These are phyloP conservation scores for Oreotragus oreotragus DNA, from an alignment of 2,113 vertebrate genomes.

Conservation along the genomic window DNA sequence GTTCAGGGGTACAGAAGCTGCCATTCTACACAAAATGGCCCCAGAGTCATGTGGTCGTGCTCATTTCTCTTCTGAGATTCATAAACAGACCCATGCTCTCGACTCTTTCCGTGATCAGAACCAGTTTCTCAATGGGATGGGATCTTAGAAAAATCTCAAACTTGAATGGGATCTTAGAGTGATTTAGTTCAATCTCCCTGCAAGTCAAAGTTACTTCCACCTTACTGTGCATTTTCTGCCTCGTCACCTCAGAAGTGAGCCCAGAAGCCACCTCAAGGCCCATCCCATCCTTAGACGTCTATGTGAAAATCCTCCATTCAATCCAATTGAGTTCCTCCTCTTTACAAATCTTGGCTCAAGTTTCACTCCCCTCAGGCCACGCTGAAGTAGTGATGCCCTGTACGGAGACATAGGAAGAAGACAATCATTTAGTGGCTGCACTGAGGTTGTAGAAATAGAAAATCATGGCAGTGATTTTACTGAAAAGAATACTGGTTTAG, in stretches of 20 bases:
- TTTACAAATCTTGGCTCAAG: not conserved
- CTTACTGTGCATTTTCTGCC: fast-evolving
- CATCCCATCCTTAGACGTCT: not conserved
- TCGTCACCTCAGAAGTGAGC: not conserved
- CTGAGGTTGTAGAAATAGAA: not conserved
- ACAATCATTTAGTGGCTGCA: not conserved
- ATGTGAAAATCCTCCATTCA: not conserved
- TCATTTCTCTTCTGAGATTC: not conserved
- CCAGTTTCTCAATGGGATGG: not conserved
- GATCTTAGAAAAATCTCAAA: not conserved
- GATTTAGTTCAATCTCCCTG: not conserved
- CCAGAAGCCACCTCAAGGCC: not conserved
- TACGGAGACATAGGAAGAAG: not conserved
- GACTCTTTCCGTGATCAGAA: not conserved
- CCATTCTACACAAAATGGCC: no score
- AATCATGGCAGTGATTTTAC: not conserved
- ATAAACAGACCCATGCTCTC: fast-evolving
- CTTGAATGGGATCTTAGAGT: not conserved
- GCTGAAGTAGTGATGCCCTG: not conserved
- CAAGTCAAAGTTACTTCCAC: not conserved
- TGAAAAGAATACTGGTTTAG: not conserved
- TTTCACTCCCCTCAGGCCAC: not conserved
- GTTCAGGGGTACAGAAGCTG: not conserved
- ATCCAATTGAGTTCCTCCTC: not conserved
- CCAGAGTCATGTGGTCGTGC: fast-evolving